Evolutionary conservation across 1,140 invertebrate species (phyloP).

Genomic region (Microplitis mediator): DNA sequence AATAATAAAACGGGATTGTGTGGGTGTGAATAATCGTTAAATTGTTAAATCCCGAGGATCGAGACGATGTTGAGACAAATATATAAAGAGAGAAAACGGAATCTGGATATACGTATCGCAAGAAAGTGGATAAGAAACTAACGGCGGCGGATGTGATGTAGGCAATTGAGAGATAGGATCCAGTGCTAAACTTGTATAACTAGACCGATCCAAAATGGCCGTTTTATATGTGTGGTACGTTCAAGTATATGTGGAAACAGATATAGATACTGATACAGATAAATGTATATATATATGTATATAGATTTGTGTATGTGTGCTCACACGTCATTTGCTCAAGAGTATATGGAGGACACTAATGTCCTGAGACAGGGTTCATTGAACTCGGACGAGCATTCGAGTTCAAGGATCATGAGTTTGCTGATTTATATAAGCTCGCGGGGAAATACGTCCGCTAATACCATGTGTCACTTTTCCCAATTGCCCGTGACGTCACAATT

Average conservation of each 20-base stretch:
- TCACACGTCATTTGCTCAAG: not conserved
- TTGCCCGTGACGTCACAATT: conserved; percentile 32
- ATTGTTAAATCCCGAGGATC: no score
- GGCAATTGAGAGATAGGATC: conserved; percentile 1
- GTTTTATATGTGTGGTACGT: no score
- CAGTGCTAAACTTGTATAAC: conserved; percentile 22
- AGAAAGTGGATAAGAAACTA: conserved; percentile 32
- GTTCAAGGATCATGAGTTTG: conserved; percentile 44
- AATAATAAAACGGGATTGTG: no score
- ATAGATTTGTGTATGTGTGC: not conserved
- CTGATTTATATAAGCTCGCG: conserved; percentile 5
- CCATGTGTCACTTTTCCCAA: conserved; percentile 25
- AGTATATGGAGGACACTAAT: conserved; percentile 9
- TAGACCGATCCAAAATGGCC: conserved; percentile 37
- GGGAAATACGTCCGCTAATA: not conserved
- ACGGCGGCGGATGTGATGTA: conserved; percentile 14
- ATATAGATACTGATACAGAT: not conserved
- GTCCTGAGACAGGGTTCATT: conserved; percentile 26
- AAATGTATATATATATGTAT: not conserved
- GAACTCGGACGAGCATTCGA: conserved; percentile 35
- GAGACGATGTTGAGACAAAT: no score
- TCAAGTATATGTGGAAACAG: conserved; percentile 7
- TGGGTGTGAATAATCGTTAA: no score
- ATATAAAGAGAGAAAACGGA: no score
- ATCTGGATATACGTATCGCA: conserved; percentile 1